Base-by-base conservation (phyloP, 2,113 vertebrate genomes). In the Scomber colias region DNA sequence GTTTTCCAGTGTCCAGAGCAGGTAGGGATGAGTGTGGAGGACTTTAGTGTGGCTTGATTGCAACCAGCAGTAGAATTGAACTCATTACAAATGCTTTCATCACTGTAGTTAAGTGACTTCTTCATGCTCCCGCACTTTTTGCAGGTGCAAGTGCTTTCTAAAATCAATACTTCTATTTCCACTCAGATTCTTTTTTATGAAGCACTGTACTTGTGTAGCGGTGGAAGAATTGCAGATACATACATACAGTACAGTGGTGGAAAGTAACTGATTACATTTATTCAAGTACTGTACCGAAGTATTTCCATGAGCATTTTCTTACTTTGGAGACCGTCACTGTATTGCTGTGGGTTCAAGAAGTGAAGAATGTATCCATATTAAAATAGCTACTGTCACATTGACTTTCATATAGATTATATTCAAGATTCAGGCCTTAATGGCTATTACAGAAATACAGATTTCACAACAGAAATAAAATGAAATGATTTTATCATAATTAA, bases 11-110 rank as follows among this genome's bases (percentile, higher is more conserved):
- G 11, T 16, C 19, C 19, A 27, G 19, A 46, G 59, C 49, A 64
- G 65, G 8, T 57, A 8, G 55, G 40, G 57, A 40, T 60, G 45
- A 55, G 8, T 54, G 27, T 70, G 61, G 51, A 35, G 71, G 60
- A 48, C 35, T 70, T 63, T 10, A 77, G 50, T 68, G 64, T 54
- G 84, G 21, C 54, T 76, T 77, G 69, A 75, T 27, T 76, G 77
- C 46, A 68, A 55, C 27, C 55, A 66, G 5, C 15, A n/a, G 21
- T 60, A 35, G 54, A 71, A 81, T 46, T n/a, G 31, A 71, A 61
- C 63, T 66, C 68, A 79, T 83, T 77, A 77, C 53, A 46, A 50
- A 19, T 1, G 35, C 62, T 76, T 76, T 48, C 59, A 63, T 51
- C 72, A 17, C 21, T 81, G 67, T 45, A 67, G 72, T 62, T 72